These are phyloP conservation scores for Pygoscelis adeliae DNA, from an alignment of 2,113 vertebrate species.

Conservation along the genomic window DNA sequence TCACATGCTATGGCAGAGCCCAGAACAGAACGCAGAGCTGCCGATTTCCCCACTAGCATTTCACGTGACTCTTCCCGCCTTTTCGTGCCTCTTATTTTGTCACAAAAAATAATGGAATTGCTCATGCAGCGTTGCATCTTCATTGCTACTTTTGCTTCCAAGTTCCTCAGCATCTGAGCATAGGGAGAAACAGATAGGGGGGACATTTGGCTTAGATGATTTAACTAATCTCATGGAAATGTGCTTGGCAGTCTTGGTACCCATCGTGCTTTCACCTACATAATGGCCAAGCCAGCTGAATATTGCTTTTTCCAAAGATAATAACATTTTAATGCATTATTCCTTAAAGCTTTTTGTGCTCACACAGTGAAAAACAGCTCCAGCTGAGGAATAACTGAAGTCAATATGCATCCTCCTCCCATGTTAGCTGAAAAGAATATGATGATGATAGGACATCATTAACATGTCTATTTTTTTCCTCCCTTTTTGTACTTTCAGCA, in stretches of 20 bases:
- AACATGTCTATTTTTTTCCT: not conserved
- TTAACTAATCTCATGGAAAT: conserved; percentile 34
- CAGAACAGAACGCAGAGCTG: not conserved
- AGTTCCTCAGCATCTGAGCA: not conserved
- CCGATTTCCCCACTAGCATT: not conserved
- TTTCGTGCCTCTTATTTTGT: not conserved
- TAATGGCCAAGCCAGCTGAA: not conserved
- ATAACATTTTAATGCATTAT: conserved; percentile 31
- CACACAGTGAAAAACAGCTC: not conserved
- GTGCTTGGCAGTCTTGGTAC: not conserved
- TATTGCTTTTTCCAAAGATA: conserved; percentile 19
- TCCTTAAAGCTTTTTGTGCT: conserved; percentile 23
- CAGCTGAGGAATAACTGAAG: not conserved
- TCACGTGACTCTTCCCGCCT: not conserved
- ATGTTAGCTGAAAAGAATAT: not conserved
- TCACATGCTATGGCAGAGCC: not conserved
- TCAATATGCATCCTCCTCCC: not conserved
- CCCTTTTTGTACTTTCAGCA: not conserved
- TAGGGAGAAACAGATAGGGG: not conserved
- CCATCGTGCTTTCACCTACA: not conserved
- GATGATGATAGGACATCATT: not conserved
- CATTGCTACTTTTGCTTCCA: not conserved
- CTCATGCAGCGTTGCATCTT: not conserved
- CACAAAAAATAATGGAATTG: not conserved
- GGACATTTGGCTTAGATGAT: not conserved